Evolutionary conservation across 2,888 invertebrate species (phyloP).

Genomic region (Pyralis farinalis): DNA sequence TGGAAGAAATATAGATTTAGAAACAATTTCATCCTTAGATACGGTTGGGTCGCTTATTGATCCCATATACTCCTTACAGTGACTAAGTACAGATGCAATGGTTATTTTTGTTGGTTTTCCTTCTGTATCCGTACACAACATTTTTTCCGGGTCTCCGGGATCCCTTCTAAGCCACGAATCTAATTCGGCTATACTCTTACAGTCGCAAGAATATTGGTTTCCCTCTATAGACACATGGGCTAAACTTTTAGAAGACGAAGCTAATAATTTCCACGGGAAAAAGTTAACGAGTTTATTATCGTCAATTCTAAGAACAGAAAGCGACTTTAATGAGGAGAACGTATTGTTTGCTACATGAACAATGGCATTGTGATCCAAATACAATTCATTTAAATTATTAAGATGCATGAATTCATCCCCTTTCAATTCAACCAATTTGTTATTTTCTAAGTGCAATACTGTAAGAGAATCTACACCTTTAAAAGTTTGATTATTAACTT

Average conservation of each 20-base stretch:
- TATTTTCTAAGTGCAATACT: slow-evolving; percentile 89
- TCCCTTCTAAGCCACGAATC: slow-evolving; percentile 85
- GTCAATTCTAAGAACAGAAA: slow-evolving; percentile 87
- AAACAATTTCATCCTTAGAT: slow-evolving; percentile 73
- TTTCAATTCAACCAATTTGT: slow-evolving; percentile 86
- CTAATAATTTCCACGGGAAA: slow-evolving; percentile 86
- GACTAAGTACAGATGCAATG: slow-evolving; percentile 75
- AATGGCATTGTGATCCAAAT: slow-evolving; percentile 90
- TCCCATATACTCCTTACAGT: slow-evolving; percentile 84
- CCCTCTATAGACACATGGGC: slow-evolving; percentile 87
- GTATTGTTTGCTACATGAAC: slow-evolving; percentile 88
- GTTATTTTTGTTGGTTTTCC: slow-evolving; percentile 76
- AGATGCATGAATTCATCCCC: slow-evolving; percentile 91
- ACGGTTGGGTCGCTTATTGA: slow-evolving; percentile 65
- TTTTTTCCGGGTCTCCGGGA: slow-evolving; percentile 84
- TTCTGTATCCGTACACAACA: slow-evolving; percentile 83
- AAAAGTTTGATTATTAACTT: slow-evolving; percentile 90
- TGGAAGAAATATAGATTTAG: slow-evolving; percentile 83
- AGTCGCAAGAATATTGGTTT: slow-evolving; percentile 92
- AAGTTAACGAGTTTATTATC: slow-evolving; percentile 89
- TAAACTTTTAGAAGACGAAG: slow-evolving; percentile 80
- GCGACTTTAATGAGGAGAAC: slow-evolving; percentile 86
- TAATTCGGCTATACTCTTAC: slow-evolving; percentile 85
- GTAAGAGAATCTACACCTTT: slow-evolving; percentile 88
- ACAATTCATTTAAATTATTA: slow-evolving; percentile 87